Base-by-base conservation (phyloP, 2,888 invertebrate species). In the Cheilosia soror region DNA sequence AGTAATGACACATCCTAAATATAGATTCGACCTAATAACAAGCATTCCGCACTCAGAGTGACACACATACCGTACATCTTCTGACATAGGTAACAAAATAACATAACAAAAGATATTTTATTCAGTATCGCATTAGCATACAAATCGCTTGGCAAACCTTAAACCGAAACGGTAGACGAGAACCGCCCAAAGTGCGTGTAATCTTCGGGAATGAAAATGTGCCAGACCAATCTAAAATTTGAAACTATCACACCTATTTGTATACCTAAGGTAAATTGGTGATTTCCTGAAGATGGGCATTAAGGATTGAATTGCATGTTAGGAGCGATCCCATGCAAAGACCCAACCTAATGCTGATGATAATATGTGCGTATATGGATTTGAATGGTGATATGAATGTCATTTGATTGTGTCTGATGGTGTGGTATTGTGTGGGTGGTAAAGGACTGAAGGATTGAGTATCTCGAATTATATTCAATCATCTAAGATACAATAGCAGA, bases 71-170 rank as follows among this genome's bases (percentile, higher is more conserved):
- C n/a, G n/a, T 2, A 49, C 25, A 20, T 31, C 63, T 65, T 31
- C 42, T 57, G 27, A 20, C 40, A 42, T 42, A 27, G n/a, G 20
- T 42, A 65, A 63, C 73, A 51, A 66, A 44, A 37, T 40, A 47
- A 4, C 51, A 66, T 62, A 79, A 79, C 60, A 73, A 76, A 66
- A 66, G 65, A 66, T 72, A 44, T 68, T 80, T 60, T 51, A 68
- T 62, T 63, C 47, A 37, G 62, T 75, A 57, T 44, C 63, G 25
- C 75, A 81, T 81, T 81, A 63, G 80, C 80, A 81, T 75, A 69
- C 68, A 75, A 81, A 81, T 75, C 63, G 63, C 76, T 66, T 75
- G 80, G 68, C 75, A 63, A 75, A 55, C 75, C 80, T 62, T 62
- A 68, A 68, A 68, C 68, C 29, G 37, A 44, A 73, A 49, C 63